Conservation (phyloP, 2,888 invertebrate species). For the Temnothorax ravouxi region DNA sequence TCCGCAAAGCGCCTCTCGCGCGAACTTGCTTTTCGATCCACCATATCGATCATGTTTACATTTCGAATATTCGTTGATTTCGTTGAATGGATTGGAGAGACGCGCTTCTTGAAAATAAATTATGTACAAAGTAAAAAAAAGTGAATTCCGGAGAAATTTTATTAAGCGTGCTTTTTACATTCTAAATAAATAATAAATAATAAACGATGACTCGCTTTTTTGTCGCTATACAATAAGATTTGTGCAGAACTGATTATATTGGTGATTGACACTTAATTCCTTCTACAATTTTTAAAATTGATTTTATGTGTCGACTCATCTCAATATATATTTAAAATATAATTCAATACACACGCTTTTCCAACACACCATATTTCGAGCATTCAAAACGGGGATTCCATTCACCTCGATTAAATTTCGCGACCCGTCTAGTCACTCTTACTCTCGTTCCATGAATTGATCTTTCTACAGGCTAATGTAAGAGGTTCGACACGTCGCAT, state of each 20-base stretch:
- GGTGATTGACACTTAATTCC: background rate
- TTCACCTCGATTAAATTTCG: constrained; percentile 72
- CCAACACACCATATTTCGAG: background rate
- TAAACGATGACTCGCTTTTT: background rate
- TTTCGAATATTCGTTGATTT: constrained; percentile 1
- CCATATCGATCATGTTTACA: constrained; percentile 18
- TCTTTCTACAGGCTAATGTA: background rate
- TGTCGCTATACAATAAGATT: background rate
- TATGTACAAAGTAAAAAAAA: background rate
- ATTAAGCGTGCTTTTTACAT: background rate
- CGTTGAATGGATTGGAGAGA: background rate
- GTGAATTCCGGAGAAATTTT: background rate
- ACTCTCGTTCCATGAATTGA: constrained; percentile 60
- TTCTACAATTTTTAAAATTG: background rate
- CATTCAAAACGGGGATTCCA: constrained; percentile 58
- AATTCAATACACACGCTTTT: background rate
- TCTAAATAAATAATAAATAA: background rate
- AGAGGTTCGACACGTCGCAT: background rate
- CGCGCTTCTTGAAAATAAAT: background rate
- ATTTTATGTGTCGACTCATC: background rate
- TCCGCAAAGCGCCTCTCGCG: background rate
- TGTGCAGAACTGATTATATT: background rate
- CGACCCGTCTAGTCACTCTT: constrained; percentile 55
- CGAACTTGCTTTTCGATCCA: background rate
- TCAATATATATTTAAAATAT: background rate